These are phyloP conservation scores for Blastomussa wellsi DNA, from an alignment of 92 coral and sea anemone genomes.

Conservation along the genomic window DNA sequence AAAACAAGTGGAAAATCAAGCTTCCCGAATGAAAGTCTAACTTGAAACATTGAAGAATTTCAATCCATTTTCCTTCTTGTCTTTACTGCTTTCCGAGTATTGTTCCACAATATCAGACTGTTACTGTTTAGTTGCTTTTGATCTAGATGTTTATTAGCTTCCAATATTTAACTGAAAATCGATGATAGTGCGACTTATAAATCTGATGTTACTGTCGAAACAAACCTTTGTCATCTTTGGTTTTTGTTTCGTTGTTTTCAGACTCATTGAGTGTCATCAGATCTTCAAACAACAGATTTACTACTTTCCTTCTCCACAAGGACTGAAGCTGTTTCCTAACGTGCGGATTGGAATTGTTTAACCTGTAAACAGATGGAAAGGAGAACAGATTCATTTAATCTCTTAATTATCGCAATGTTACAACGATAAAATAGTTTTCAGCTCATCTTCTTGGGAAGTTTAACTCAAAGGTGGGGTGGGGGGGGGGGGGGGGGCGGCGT, in stretches of 20 bases:
- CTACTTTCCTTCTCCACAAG: conserved; percentile 86
- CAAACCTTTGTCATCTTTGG: conserved; percentile 67
- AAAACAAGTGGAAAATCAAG: not conserved
- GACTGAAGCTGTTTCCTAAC: conserved; percentile 87
- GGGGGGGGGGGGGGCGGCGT: too few relatives aligned
- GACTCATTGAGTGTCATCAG: conserved; percentile 63
- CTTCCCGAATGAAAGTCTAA: not conserved
- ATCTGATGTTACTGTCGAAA: too few relatives aligned
- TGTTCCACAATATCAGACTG: not conserved
- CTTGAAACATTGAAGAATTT: not conserved
- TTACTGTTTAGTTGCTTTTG: not conserved
- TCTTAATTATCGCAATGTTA: too few relatives aligned
- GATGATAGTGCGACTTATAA: not conserved
- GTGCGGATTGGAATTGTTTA: conserved; percentile 78
- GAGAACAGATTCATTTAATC: not conserved
- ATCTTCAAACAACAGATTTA: conserved; percentile 80
- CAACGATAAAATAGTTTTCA: too few relatives aligned
- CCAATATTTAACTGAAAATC: not conserved
- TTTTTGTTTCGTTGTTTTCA: conserved; percentile 44
- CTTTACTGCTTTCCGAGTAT: not conserved
- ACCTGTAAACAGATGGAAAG: conserved; percentile 40
- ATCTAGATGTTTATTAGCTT: not conserved
- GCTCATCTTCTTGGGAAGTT: too few relatives aligned
- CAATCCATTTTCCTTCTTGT: not conserved
- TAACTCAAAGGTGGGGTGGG: too few relatives aligned